Evolutionary conservation across 1,140 invertebrate genomes (phyloP), one percentile per base, ranked within the genome.

Genomic region (Apis florea): DNA sequence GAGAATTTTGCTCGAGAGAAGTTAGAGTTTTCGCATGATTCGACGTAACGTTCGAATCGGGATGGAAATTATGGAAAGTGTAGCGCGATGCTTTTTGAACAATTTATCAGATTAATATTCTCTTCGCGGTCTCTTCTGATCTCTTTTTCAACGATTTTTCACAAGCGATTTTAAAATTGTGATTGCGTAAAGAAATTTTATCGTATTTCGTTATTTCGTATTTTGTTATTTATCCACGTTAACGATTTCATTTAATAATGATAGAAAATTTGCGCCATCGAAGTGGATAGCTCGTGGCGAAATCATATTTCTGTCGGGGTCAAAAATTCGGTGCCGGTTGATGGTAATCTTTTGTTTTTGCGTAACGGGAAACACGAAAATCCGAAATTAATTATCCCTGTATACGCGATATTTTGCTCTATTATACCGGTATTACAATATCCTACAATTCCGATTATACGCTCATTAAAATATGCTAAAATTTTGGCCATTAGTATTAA

Each of bases 401-500:
- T 17, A 24, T 51, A 24, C 9, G 2, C 0, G 47, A 70, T 11
- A 56, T 56, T 71, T 71, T 56, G 26, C 56, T 56, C 26, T 53
- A 9, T 51, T 10, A 40, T 54, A 31, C 19, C 17, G 26, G 1
- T 21, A 21, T 10, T 71, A 21, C 19, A 15, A 13, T n/a, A 9
- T 26, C 26, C 8, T 21, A n/a, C 19, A 40, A n/a, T 56, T 71
- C 51, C 15, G 26, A 47, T 56, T 19, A 56, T 56, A 56, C 69
- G 53, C 40, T 56, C 19, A 54, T 56, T 71, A 71, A 56, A 71
- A 71, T 40, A 71, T 56, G 26, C 69, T 31, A 40, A 56, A 71
- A 56, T 13, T 26, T 15, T 12, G 13, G 26, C 17, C 21, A 11
- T 40, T 15, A 19, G 69, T 31, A 56, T 71, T 71, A 71, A 21